Evolutionary conservation across 2,888 invertebrate species (phyloP).

Genomic region (Dione juno): DNA sequence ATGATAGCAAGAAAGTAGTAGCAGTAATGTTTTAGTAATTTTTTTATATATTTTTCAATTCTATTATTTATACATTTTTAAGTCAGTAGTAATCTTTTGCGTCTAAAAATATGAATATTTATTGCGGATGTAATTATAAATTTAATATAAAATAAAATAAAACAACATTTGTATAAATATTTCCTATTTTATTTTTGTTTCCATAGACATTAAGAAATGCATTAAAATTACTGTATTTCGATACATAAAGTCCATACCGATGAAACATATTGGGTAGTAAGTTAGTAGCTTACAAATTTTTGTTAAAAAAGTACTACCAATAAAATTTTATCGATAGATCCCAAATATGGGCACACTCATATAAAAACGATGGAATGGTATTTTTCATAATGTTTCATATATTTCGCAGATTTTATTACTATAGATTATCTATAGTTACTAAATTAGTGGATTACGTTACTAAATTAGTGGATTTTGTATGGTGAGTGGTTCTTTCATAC

Average conservation of each 20-base stretch:
- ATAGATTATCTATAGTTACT: conserved; percentile 27
- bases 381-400: background rate
- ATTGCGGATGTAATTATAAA: too few relatives aligned
- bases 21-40: too few relatives aligned
- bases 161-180: conserved; percentile 72
- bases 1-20: too few relatives aligned
- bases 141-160: conserved; percentile 47
- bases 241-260: conserved; percentile 50
- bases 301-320: conserved; percentile 22
- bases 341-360: conserved; percentile 35
- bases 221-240: conserved; percentile 81
- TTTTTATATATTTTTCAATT: too few relatives aligned
- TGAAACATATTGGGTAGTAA: conserved; percentile 33
- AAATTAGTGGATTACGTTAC: conserved; percentile 26
- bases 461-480: conserved; percentile 29
- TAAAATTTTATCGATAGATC: conserved; percentile 36
- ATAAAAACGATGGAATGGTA: conserved; percentile 45
- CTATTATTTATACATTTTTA: too few relatives aligned
- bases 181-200: conserved; percentile 75
- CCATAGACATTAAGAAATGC: conserved; percentile 76
- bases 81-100: too few relatives aligned
- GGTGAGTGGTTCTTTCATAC: conserved; percentile 41
- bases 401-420: background rate
- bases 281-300: conserved; percentile 29
- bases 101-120: too few relatives aligned